Evolutionary conservation across 2,113 vertebrate species (phyloP).

Genomic region (Aspidoscelis tigris): DNA sequence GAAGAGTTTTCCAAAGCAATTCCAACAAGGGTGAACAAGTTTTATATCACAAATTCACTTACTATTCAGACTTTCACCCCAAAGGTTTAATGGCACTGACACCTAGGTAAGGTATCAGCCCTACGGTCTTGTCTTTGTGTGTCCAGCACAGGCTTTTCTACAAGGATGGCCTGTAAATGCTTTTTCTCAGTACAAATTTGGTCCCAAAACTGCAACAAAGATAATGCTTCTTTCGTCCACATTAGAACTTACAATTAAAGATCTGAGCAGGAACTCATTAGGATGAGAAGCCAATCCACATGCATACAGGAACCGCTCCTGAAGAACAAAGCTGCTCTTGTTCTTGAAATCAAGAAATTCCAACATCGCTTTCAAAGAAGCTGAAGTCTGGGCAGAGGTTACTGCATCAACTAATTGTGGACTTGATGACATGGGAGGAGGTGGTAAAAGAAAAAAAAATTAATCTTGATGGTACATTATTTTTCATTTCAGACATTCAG

Average conservation of each 20-base stretch:
- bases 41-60: too few species aligned
- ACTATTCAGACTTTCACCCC: too few species aligned
- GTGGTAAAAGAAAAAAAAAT: not conserved
- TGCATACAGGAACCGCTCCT: slow-evolving; percentile 96
- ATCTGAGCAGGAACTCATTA: slow-evolving; percentile 84
- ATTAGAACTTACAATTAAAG: slow-evolving; percentile 84
- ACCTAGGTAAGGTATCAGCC: too few species aligned
- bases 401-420: slow-evolving; percentile 93
- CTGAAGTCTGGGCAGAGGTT: slow-evolving; percentile 91
- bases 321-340: slow-evolving; percentile 78
- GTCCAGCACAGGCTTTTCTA: not conserved
- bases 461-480: too few species aligned
- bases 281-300: slow-evolving; percentile 95
- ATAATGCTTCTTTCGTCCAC: not conserved
- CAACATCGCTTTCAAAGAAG: slow-evolving; percentile 87
- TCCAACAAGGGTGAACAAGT: too few species aligned
- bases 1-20: too few species aligned
- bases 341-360: slow-evolving; percentile 94
- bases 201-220: not conserved
- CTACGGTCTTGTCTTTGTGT: not conserved
- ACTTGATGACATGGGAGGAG: slow-evolving; percentile 68
- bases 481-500: not conserved
- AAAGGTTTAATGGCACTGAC: too few species aligned
- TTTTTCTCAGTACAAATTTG: not conserved
- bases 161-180: not conserved